Conservation (phyloP, 2,113 vertebrate genomes). For the Crocuta crocuta region DNA sequence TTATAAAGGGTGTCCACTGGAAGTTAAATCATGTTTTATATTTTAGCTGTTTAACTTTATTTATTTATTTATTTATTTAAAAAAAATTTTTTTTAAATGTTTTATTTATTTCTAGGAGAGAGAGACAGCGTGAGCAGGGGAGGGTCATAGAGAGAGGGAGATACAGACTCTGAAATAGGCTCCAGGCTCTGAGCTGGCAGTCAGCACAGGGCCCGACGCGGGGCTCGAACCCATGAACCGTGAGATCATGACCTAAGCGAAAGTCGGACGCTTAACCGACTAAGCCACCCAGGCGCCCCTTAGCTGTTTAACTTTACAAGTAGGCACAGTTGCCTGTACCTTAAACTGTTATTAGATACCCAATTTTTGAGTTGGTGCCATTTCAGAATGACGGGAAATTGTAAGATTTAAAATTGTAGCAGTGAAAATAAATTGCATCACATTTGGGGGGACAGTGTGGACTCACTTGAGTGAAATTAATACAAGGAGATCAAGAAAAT, state of each 20-base stretch:
- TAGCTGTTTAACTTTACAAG: conserved; percentile 21
- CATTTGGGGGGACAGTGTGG: conserved; percentile 61
- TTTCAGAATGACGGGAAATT: conserved; percentile 44
- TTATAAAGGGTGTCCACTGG: background rate
- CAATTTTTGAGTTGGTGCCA: conserved; percentile 20
- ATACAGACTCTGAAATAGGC: no score
- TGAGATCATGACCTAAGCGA: no score
- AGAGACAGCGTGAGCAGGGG: no score
- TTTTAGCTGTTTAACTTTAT: conserved; percentile 33
- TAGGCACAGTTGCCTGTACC: conserved; percentile 5
- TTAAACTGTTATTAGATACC: conserved; percentile 11
- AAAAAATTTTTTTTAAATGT: no score
- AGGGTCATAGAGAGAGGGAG: no score
- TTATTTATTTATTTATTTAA: no score
- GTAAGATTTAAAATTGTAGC: conserved; percentile 35
- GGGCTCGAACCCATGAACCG: no score
- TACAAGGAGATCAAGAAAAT: conserved; percentile 69
- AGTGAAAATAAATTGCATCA: conserved; percentile 57
- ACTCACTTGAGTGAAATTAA: conserved; percentile 71
- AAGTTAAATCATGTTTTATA: conserved; percentile 39
- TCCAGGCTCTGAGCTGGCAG: no score
- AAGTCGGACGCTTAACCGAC: no score
- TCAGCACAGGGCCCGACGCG: no score
- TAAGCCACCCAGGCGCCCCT: no score
- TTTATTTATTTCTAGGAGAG: no score